A percentile compares a stretch with the other conserved stretches of the same genome.
These are phyloP conservation scores for Leptosomus discolor DNA, from an alignment of 2,113 vertebrate species.

Conservation along the genomic window DNA sequence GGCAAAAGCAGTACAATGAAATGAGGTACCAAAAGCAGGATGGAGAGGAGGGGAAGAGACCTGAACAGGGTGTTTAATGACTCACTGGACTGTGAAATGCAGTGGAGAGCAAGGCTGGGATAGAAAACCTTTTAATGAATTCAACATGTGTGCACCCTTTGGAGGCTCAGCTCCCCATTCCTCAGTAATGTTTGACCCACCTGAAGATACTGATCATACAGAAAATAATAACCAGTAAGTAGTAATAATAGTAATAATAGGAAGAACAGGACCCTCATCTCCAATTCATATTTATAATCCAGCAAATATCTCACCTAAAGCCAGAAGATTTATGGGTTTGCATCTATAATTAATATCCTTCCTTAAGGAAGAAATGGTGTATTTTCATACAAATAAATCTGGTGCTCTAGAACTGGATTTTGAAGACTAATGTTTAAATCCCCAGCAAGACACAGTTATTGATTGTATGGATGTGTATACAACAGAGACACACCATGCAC, in stretches of 20 bases:
- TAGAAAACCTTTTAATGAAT: constrained; percentile 27
- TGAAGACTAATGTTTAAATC: constrained; percentile 49
- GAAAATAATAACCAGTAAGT: constrained; percentile 45
- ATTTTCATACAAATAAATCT: constrained; percentile 42
- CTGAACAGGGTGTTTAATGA: constrained; percentile 45
- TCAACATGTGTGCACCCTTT: not conserved
- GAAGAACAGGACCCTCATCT: constrained; percentile 31
- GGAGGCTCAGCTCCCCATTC: not conserved
- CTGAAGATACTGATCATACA: constrained; percentile 23
- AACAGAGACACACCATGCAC: not conserved
- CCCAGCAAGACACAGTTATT: not conserved
- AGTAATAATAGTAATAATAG: constrained; percentile 57
- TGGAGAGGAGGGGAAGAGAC: not conserved
- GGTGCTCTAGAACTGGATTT: constrained; percentile 7
- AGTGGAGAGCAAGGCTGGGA: not conserved
- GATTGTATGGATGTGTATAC: not conserved
- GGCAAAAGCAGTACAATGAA: constrained; percentile 21
- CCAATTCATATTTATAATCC: constrained; percentile 61
- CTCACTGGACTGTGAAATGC: not conserved
- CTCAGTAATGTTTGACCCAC: not conserved
- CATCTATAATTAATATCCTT: constrained; percentile 60
- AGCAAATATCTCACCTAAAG: constrained; percentile 34
- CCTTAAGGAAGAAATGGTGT: constrained; percentile 16
- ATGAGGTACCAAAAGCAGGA: constrained; percentile 18
- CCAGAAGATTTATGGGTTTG: constrained; percentile 54